A percentile compares a stretch with the other conserved stretches of the same genome.
These are phyloP conservation scores for Andrena flavipes DNA, from an alignment of 2,888 invertebrate species.

Conservation along the genomic window DNA sequence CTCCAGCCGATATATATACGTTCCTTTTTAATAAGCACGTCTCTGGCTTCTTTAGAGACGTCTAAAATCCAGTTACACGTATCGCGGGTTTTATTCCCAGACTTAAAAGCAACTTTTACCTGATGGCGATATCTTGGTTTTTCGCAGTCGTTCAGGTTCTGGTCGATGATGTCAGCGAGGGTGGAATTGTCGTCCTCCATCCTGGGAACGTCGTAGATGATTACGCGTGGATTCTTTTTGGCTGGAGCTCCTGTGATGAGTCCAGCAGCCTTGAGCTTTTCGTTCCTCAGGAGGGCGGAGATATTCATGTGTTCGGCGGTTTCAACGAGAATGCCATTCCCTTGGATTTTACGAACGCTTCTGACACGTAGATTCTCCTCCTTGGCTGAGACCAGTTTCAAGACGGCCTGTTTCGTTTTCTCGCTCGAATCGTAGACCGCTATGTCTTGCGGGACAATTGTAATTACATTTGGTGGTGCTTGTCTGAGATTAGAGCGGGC, in stretches of 20 bases:
- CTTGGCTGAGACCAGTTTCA: neutral
- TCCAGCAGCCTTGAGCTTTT: neutral
- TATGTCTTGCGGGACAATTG: too few species aligned
- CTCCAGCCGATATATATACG: conserved; percentile 26
- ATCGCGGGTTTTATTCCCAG: too few species aligned
- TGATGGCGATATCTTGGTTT: too few species aligned
- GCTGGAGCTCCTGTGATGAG: neutral
- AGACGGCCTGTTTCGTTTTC: too few species aligned
- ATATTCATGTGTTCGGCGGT: neutral
- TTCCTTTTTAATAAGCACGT: neutral
- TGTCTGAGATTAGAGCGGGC: too few species aligned
- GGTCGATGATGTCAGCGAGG: too few species aligned
- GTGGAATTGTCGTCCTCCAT: neutral
- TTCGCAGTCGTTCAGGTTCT: too few species aligned
- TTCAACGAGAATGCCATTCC: neutral
- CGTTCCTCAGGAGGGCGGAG: neutral
- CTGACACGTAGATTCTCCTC: neutral
- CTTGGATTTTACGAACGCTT: neutral
- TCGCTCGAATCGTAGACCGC: accelerated
- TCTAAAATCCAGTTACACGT: too few species aligned
- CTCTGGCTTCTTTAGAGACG: neutral
- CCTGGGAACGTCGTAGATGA: neutral
- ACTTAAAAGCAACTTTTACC: too few species aligned
- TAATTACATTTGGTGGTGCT: too few species aligned
- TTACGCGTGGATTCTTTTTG: neutral